phyloP scores from a whole-genome alignment of 1,140 invertebrate species.

The Wiebesia pumilae region DNA sequence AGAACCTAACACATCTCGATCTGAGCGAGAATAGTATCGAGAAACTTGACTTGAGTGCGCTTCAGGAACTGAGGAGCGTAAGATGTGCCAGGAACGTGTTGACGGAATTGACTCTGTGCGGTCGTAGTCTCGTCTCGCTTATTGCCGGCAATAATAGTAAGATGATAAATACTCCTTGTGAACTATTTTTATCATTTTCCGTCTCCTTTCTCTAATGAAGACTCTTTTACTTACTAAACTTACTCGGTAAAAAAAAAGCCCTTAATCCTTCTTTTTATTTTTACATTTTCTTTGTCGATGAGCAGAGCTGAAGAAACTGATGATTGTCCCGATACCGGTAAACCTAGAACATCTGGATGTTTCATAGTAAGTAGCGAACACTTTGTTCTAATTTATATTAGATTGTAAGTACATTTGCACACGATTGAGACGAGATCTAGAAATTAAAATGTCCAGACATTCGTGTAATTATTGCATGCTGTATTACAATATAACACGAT shows the following conservation, averaged over 20 bases:
- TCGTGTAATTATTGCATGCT: no score
- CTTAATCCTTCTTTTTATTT: not conserved
- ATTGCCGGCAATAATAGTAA: slow-evolving; percentile 86
- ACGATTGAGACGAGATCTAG: no score
- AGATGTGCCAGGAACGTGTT: slow-evolving; percentile 84
- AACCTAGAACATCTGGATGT: slow-evolving; percentile 85
- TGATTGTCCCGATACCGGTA: slow-evolving; percentile 79
- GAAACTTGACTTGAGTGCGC: slow-evolving; percentile 82
- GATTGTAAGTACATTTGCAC: no score
- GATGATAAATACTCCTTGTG: slow-evolving; percentile 53
- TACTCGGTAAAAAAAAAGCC: slow-evolving; percentile 21
- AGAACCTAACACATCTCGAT: slow-evolving; percentile 84
- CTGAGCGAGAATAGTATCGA: slow-evolving; percentile 88
- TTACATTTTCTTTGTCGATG: slow-evolving; percentile 62
- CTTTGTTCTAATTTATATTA: not conserved
- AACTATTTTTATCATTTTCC: not conserved
- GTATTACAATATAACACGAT: no score
- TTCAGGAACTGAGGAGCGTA: slow-evolving; percentile 81
- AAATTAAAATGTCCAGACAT: no score
- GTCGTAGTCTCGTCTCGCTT: slow-evolving; percentile 80
- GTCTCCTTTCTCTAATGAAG: not conserved
- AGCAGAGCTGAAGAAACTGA: slow-evolving; percentile 80
- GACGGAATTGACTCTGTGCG: slow-evolving; percentile 81
- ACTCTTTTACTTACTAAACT: slow-evolving; percentile 20
- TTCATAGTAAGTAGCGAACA: slow-evolving; percentile 78